A percentile compares a stretch with the other conserved stretches of the same genome.
phyloP scores from a whole-genome alignment of 2,113 vertebrate genomes.

The Propithecus coquereli region DNA sequence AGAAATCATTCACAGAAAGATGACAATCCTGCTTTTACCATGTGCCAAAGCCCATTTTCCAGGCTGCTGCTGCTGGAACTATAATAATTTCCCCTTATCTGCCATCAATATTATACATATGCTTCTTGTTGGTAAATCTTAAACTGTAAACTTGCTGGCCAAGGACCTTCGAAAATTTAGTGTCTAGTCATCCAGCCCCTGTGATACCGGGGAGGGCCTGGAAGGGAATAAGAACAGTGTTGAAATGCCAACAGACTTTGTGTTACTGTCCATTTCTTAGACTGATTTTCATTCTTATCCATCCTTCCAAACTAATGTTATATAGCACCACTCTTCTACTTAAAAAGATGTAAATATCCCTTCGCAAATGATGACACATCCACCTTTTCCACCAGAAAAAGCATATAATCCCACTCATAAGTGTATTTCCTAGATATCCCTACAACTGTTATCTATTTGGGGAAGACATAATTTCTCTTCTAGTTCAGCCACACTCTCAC shows the following conservation, averaged over 20 bases:
- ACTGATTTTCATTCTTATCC: not conserved
- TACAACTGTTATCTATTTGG: not conserved
- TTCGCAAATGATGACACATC: not conserved
- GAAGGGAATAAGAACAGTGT: not conserved
- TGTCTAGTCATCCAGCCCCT: not conserved
- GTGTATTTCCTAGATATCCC: fast-evolving
- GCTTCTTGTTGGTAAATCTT: not conserved
- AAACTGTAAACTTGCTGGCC: not conserved
- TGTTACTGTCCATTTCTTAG: not conserved
- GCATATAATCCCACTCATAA: not conserved
- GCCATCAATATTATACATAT: not conserved
- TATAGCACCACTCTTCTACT: not conserved
- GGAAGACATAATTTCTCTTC: not conserved
- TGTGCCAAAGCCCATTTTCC: not conserved
- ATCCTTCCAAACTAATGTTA: not conserved
- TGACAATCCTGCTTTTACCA: not conserved
- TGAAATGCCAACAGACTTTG: not conserved
- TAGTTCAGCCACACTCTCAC: not conserved
- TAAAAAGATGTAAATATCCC: not conserved
- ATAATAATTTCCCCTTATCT: not conserved
- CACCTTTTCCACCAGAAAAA: not conserved
- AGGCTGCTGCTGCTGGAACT: not conserved
- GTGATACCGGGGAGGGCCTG: not conserved
- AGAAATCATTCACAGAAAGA: not conserved
- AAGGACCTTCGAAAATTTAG: not conserved